These are phyloP conservation scores for Orchesella flavescens DNA, from an alignment of 2,888 invertebrate genomes.

Conservation along the genomic window DNA sequence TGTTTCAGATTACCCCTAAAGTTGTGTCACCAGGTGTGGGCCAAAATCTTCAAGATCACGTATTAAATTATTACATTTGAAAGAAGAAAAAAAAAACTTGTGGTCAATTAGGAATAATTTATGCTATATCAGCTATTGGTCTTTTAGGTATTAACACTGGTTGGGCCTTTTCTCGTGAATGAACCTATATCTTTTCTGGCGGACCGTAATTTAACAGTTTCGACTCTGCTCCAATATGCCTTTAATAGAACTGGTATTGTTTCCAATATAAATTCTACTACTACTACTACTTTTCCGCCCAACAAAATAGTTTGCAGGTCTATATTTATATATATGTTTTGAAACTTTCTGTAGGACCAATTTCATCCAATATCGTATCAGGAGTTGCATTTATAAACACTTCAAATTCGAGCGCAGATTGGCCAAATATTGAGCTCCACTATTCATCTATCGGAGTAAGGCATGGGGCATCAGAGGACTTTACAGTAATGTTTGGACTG, in stretches of 20 bases:
- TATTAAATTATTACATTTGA: too few relatives aligned
- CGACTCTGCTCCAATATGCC: slow-evolving; percentile 21
- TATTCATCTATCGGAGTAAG: slow-evolving; percentile 23
- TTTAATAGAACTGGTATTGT: slow-evolving; percentile 17
- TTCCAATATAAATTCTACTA: too few relatives aligned
- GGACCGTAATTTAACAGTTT: slow-evolving; percentile 11
- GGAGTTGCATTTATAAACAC: slow-evolving; percentile 26
- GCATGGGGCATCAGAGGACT: slow-evolving; percentile 37
- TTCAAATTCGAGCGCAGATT: slow-evolving; percentile 19
- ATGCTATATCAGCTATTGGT: too few relatives aligned
- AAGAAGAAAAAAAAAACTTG: too few relatives aligned
- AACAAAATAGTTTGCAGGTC: too few relatives aligned
- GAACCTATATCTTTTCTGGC: slow-evolving; percentile 21
- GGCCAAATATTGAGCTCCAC: slow-evolving; percentile 48
- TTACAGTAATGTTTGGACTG: slow-evolving; percentile 40
- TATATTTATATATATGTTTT: background rate
- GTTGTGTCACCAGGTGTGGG: slow-evolving; percentile 51
- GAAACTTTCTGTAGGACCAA: slow-evolving; percentile 26
- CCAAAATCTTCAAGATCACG: slow-evolving; percentile 51
- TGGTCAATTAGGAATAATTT: too few relatives aligned
- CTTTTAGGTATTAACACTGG: slow-evolving; percentile 33
- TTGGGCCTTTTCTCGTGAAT: slow-evolving; percentile 28
- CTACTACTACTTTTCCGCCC: too few relatives aligned
- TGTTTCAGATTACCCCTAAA: slow-evolving; percentile 31
- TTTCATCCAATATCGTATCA: slow-evolving; percentile 41